These are phyloP conservation scores for Meteorus cinctellus DNA, from an alignment of 2,888 invertebrate species.

Conservation along the genomic window DNA sequence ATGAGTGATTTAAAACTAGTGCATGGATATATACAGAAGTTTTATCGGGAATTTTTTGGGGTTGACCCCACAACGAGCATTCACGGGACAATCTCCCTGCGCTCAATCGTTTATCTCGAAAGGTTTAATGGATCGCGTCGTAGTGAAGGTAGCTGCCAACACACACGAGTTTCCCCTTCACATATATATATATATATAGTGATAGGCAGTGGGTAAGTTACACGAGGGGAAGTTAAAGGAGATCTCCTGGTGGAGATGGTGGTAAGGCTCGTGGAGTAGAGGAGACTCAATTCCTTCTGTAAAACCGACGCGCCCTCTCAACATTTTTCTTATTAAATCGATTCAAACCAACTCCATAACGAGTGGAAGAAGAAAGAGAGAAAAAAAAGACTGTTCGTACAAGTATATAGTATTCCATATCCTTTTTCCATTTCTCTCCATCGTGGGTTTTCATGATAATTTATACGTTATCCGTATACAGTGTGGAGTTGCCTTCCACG, in stretches of 20 bases:
- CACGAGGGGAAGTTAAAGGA: conserved; percentile 34
- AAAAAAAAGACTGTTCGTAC: conserved; percentile 35
- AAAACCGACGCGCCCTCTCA: conserved; percentile 50
- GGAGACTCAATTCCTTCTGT: conserved; percentile 48
- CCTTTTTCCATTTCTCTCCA: conserved; percentile 34
- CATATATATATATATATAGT: conserved; percentile 41
- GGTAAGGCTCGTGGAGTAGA: neutral
- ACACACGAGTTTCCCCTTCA: conserved; percentile 47
- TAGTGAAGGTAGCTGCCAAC: conserved; percentile 51
- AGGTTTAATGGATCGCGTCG: conserved; percentile 65
- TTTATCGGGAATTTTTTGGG: conserved; percentile 37
- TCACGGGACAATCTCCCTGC: conserved; percentile 45
- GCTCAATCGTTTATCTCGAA: conserved; percentile 58
- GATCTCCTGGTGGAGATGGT: conserved; percentile 14
- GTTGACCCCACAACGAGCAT: conserved; percentile 34
- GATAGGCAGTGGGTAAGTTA: conserved; percentile 7
- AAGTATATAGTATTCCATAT: conserved; percentile 21
- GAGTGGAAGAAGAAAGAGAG: conserved; percentile 47
- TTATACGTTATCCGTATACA: conserved; percentile 56
- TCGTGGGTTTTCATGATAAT: conserved; percentile 54
- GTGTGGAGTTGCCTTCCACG: neutral
- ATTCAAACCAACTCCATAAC: conserved; percentile 53
- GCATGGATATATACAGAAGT: neutral
- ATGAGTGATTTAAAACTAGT: conserved; percentile 8
- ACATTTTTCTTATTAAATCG: conserved; percentile 63